Percentiles rank a stretch among this genome's conserved stretches.
These are phyloP conservation scores for Dioctria rufipes DNA, from an alignment of 2,888 invertebrate genomes.

Conservation along the genomic window DNA sequence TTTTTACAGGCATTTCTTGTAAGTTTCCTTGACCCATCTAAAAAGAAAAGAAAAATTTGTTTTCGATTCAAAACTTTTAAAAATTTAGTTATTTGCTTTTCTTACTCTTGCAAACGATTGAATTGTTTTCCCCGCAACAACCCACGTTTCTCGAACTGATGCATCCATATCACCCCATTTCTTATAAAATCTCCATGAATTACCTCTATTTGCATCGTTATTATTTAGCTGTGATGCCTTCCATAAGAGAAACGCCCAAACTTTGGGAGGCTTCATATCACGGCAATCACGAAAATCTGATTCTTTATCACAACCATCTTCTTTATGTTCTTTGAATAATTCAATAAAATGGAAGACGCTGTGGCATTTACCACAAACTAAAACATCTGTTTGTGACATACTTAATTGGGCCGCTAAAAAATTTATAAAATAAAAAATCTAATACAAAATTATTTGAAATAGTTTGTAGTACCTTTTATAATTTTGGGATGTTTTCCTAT, in stretches of 20 bases:
- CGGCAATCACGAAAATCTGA: conserved; percentile 77
- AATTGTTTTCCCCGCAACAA: conserved; percentile 83
- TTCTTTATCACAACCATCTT: conserved; percentile 75
- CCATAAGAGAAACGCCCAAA: conserved; percentile 90
- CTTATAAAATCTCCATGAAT: conserved; percentile 87
- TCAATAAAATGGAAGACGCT: conserved; percentile 85
- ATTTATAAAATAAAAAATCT: conserved; percentile 15
- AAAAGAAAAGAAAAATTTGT: conserved; percentile 29
- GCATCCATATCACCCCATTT: conserved; percentile 87
- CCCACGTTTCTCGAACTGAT: conserved; percentile 83
- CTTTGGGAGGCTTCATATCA: conserved; percentile 82
- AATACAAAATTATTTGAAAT: not conserved
- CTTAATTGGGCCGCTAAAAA: conserved; percentile 81
- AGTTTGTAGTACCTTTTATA: conserved; percentile 73
- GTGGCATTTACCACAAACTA: conserved; percentile 89
- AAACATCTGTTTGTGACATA: conserved; percentile 82
- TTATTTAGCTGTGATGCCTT: conserved; percentile 76
- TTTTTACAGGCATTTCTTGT: conserved; percentile 72
- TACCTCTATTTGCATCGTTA: conserved; percentile 71
- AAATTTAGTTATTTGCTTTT: not conserved
- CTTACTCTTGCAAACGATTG: conserved; percentile 80
- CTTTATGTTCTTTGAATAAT: conserved; percentile 83
- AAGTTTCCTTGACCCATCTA: conserved; percentile 69
- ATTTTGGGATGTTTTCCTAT: conserved; percentile 77
- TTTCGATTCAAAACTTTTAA: not conserved